Percentiles rank a stretch among this genome's conserved stretches.
Conservation (phyloP, 30 jellyfish, hydroid and myxozoan species). For the Turritopsis rubra region DNA sequence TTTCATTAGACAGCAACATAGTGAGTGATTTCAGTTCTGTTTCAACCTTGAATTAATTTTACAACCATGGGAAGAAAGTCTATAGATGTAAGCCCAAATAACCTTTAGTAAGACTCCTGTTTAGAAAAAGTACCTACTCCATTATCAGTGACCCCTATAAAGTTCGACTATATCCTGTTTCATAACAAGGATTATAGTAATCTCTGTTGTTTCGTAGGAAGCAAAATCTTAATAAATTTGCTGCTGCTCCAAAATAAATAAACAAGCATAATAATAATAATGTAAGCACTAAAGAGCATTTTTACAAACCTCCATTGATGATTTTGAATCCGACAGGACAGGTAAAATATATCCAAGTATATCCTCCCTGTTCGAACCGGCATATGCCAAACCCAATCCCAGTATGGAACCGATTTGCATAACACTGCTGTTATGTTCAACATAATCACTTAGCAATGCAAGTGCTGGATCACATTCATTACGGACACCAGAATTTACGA, state of each 20-base stretch:
- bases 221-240: no score
- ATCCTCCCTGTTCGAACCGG: conserved; percentile 96
- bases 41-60: no score
- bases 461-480: conserved; percentile 98
- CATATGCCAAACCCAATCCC: conserved; percentile 97
- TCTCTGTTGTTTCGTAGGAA: no score
- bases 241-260: background rate
- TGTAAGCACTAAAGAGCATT: background rate
- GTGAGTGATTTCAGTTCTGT: no score
- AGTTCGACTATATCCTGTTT: no score
- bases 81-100: no score
- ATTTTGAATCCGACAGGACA: conserved; percentile 84
- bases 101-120: no score
- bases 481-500: conserved; percentile 95
- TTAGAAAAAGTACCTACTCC: no score
- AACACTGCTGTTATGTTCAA: conserved; percentile 72
- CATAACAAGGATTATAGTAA: no score
- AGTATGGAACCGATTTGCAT: conserved; percentile 88
- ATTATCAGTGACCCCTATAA: no score
- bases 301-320: conserved; percentile 86
- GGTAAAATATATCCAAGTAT: conserved; percentile 79
- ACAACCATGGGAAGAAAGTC: no score
- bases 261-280: background rate
- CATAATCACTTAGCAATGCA: conserved; percentile 90
- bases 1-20: no score